phyloP scores from a whole-genome alignment of 2,888 invertebrate genomes.

The Catonia carolina region DNA sequence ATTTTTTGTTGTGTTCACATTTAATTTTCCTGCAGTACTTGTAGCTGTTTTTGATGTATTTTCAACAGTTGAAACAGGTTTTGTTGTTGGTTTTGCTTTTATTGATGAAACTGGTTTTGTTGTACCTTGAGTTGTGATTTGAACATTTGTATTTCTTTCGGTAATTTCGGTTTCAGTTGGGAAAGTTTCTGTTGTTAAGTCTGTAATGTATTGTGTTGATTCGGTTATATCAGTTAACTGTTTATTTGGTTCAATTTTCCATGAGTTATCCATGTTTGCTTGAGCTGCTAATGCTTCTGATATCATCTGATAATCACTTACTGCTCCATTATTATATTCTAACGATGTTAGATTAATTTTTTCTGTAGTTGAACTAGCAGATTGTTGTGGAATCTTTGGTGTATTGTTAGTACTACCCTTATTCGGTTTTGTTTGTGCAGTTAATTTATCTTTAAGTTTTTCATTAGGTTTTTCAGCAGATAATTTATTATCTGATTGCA shows the following conservation, averaged over 20 bases:
- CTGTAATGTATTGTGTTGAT: constrained; percentile 8
- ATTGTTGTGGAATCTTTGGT: too few species aligned
- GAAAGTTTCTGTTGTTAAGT: neutral
- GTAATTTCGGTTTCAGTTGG: constrained; percentile 18
- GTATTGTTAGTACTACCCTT: too few species aligned
- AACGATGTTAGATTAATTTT: neutral
- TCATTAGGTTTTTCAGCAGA: too few species aligned
- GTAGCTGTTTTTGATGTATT: constrained; percentile 21
- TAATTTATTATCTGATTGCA: too few species aligned
- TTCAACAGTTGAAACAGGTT: neutral
- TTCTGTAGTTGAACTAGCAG: neutral
- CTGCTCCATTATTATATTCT: constrained; percentile 4
- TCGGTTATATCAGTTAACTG: constrained; percentile 4
- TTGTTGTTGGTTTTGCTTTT: constrained; percentile 14
- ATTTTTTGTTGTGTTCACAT: neutral
- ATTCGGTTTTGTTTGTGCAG: too few species aligned
- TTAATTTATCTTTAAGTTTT: too few species aligned
- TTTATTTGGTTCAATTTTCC: constrained; percentile 13
- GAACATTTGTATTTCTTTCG: neutral
- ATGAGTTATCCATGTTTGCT: neutral
- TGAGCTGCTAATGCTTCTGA: constrained; percentile 1
- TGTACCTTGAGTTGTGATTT: neutral
- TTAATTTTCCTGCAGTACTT: neutral
- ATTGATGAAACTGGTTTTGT: constrained; percentile 1
- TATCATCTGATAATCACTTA: constrained; percentile 11